Base-by-base conservation (phyloP, 2,888 invertebrate species). In the Volucella zonaria region DNA sequence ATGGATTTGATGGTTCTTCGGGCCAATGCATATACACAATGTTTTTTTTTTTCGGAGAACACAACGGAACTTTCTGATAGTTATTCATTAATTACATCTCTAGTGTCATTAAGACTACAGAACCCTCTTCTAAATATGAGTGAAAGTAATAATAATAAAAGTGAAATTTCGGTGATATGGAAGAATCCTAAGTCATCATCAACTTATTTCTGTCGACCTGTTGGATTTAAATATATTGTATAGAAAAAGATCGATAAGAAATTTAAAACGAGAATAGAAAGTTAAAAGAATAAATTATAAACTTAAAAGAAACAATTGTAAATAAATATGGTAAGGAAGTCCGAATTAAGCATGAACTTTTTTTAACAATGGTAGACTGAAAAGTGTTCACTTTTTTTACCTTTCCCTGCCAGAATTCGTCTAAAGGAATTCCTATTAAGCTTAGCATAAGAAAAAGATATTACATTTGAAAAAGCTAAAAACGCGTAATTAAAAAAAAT, bases 1-100 rank as follows among this genome's bases (percentile, higher is more conserved):
- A 56, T 56, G 38, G 38, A 38, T 56, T 38, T 56, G 56, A 56
- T 52, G 52, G 15, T 23, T 52, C 52, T 52, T 52, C 23, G 52
- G 52, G 23, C 23, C 52, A 52, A 23, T 52, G 52, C 23, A 52
- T 23, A 4, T 23, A 23, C 18, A 11, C 23, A 23, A 23, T 3
- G 23, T 23, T 52, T 52, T 52, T 23, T 23, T 52, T 52, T 52
- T 23, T 23, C 52, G 52, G 23, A 52, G 23, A 23, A 52, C 52
- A 23, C 11, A 31, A 1, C 12, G 52, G 6, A 23, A 52, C 15
- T 11, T 23, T 52, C 1, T 6, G 11, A 51, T 51, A 51, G 23
- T 23, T 31, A 23, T 51, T 51, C 18, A 23, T 38, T 38, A 1
- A 56, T 56, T 56, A 40, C 38, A 6, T 38, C 56, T 56, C 1